Evolutionary conservation across 2,888 invertebrate species (phyloP).

Genomic region (Phytoseiulus persimilis): DNA sequence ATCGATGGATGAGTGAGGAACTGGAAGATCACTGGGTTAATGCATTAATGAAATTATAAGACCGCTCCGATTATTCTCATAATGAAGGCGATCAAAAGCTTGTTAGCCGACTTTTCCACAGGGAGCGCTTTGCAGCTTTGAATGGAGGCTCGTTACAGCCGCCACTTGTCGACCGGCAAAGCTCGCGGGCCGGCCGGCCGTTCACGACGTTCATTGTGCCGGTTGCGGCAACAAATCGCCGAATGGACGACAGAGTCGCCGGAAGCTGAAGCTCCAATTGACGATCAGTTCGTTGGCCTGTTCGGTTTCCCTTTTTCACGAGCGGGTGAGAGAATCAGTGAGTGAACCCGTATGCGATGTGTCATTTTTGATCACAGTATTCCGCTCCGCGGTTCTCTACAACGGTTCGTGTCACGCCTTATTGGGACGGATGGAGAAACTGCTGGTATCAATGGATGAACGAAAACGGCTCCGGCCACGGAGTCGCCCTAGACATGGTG

Average conservation of each 20-base stretch:
- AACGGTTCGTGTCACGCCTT: neutral
- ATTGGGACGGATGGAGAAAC: neutral
- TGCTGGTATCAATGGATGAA: neutral
- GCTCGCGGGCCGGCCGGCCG: neutral
- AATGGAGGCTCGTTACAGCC: neutral
- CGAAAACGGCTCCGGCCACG: neutral
- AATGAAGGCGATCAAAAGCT: neutral
- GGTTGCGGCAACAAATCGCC: neutral
- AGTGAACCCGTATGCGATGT: neutral
- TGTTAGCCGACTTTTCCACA: neutral
- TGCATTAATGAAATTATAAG: neutral
- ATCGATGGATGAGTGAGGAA: neutral
- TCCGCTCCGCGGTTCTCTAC: neutral
- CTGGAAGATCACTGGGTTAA: neutral
- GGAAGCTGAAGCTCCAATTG: neutral
- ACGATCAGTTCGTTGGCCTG: neutral
- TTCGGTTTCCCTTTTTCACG: neutral
- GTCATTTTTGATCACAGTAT: slow-evolving; percentile 5
- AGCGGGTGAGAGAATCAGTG: neutral
- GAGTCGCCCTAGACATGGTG: too few species aligned
- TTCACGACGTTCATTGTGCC: neutral
- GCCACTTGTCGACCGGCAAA: neutral
- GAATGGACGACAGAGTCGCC: neutral
- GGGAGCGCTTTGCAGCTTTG: neutral
- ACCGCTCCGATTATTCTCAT: neutral